Base-by-base conservation (phyloP, 2,888 invertebrate genomes). In the Leptinotarsa haldemani region DNA sequence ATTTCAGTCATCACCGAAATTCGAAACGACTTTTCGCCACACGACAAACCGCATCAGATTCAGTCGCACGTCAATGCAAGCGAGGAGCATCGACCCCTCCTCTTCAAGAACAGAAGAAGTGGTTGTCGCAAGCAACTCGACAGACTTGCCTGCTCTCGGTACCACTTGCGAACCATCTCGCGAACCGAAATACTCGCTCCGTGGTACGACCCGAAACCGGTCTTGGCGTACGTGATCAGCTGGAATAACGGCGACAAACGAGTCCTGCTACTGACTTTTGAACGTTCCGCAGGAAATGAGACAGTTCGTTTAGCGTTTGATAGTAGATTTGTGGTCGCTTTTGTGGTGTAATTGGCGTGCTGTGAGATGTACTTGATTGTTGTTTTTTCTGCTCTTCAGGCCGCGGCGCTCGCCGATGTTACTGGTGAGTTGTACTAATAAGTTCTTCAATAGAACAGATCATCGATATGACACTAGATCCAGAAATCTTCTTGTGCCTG, bases 281-380 rank as follows among this genome's bases (percentile, higher is more conserved):
- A 46, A 40, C 47, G 56, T 56, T 58, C 18, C 13, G 61, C 61
- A 61, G 68, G 30, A 22, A 68, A 56, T 56, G 68, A 40, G 56
- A 20, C 30, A 20, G 50, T 52, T 50, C 40, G 30, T 15, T 53
- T 65, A 22, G n/a, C 22, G 18, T 66, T 68, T 58, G 22, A 13
- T 5, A 52, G 46, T 52, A 46, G 61, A 56, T 63, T 48, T 53
- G 70, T 61, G 40, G 40, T 48, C 56, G 13, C 20, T 25, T 64
- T 69, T 20, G 68, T 74, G 53, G 30, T 40, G 25, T 18, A 40
- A 20, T 46, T 40, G 48, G 22, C 47, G 75, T 77, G 77, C 58
- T 75, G 78, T 80, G 79, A 78, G 74, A 80, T 80, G 80, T 76
- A 79, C 73, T 71, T 77, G 22, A 75, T 78, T 74, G 73, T 77